Evolutionary conservation across 2,797 vertebrate species (phyloP), one percentile per base, ranked within the genome.

Genomic region (Merluccius polli): DNA sequence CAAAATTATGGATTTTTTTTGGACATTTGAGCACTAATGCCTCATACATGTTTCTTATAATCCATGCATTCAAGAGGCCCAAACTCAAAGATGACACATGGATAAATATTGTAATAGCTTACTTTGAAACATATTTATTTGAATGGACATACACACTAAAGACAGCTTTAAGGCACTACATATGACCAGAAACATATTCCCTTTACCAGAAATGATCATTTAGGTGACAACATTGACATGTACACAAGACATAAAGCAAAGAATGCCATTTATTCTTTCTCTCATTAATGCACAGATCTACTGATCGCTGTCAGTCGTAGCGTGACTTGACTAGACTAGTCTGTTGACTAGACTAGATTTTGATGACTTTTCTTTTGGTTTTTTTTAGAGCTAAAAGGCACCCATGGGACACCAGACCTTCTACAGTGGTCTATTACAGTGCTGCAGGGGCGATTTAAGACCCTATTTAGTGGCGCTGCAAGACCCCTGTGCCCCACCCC

Each of bases 101-200:
- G 59, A 65, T 27, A 10, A 13, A 10, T n/a, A 24, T 59, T n/a
- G 10, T n/a, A n/a, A 59, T 24, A 24, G n/a, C 8, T 59, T 59
- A 27, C 9, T 65, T 65, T 29, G n/a, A 65, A 65, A 65, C 24
- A 29, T 38, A 38, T 65, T 65, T 29, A 12, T 65, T 65, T 33
- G 4, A 70, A 33, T 21, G 21, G 69, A n/a, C 30, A 21, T 31
- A 70, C 21, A 70, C 29, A 68, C 5, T 21, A 71, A 71, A 24
- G 18, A 71, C 33, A 71, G 70, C 21, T 36, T 33, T n/a, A 71
- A 65, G 59, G 16, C 31, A 73, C 44, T 29, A 73, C 41, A 41
- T 72, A 72, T 27, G 9, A 48, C 70, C 70, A 71, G 24, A 71
- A 71, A 38, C 38, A 24, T 72, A 72, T 15, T 44, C 29, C 41